Evolutionary conservation across 1,140 invertebrate genomes (phyloP).

Genomic region (Euglossa dilemma): DNA sequence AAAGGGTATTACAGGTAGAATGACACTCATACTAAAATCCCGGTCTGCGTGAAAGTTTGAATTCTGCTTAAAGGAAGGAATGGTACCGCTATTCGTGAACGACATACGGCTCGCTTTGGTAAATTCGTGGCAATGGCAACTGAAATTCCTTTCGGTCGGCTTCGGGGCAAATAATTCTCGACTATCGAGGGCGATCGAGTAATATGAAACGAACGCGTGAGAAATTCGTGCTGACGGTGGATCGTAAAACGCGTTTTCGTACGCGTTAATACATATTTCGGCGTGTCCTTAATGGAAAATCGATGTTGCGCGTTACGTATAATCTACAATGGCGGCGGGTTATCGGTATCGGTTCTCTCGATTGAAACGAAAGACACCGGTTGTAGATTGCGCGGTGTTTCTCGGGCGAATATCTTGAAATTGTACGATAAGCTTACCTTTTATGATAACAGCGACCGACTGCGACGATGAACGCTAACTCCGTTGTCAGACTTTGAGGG

Average conservation of each 20-base stretch:
- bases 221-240: background rate
- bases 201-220: too few species aligned
- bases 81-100: conserved; percentile 79
- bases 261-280: too few species aligned
- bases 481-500: conserved; percentile 37
- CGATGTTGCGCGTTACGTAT: background rate
- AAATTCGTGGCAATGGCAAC: conserved; percentile 66
- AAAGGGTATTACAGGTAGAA: conserved; percentile 23
- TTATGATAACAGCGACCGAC: conserved; percentile 50
- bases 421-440: conserved; percentile 53
- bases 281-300: too few species aligned
- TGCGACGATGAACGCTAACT: conserved; percentile 36
- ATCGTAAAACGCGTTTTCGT: too few species aligned
- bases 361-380: background rate
- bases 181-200: too few species aligned
- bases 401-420: too few species aligned
- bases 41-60: conserved; percentile 73
- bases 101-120: conserved; percentile 75
- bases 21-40: conserved; percentile 31
- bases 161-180: background rate
- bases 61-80: conserved; percentile 67
- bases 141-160: conserved; percentile 34
- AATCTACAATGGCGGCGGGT: background rate
- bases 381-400: background rate
- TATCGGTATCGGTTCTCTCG: background rate